phyloP scores from a whole-genome alignment of 2,797 vertebrate genomes.

The Gastrophryne carolinensis region DNA sequence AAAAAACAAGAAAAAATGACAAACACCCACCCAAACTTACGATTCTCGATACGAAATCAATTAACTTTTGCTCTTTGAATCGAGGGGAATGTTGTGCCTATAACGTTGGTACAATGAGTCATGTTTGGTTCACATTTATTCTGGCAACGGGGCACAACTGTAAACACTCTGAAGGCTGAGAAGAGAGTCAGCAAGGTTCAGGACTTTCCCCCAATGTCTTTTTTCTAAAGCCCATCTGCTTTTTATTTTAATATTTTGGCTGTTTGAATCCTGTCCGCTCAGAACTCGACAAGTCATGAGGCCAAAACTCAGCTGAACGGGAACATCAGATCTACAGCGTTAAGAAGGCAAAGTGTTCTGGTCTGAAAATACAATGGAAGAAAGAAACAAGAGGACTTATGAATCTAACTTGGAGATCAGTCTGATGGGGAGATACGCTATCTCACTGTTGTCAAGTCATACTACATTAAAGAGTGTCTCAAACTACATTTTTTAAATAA shows the following conservation, averaged over 20 bases:
- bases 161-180: conserved; percentile 3
- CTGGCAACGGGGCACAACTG: background rate
- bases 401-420: background rate
- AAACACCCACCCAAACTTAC: too few species aligned
- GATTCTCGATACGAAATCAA: too few species aligned
- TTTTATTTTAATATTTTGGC: conserved; percentile 33
- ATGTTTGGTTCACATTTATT: background rate
- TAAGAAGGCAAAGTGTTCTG: background rate
- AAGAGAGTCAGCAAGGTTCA: background rate
- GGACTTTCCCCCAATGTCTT: background rate
- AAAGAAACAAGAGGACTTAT: background rate
- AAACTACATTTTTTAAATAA: too few species aligned
- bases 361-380: too few species aligned
- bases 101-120: too few species aligned
- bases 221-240: conserved; percentile 28
- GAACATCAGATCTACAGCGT: background rate
- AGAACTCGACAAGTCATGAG: background rate
- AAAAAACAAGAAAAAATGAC: too few species aligned
- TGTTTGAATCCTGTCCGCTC: background rate
- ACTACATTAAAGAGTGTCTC: too few species aligned
- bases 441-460: too few species aligned
- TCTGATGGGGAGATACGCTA: too few species aligned
- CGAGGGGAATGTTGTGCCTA: too few species aligned
- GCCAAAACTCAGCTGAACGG: conserved; percentile 17
- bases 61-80: too few species aligned